Conservation (phyloP, 2,113 vertebrate species). For the Lagopus muta region DNA sequence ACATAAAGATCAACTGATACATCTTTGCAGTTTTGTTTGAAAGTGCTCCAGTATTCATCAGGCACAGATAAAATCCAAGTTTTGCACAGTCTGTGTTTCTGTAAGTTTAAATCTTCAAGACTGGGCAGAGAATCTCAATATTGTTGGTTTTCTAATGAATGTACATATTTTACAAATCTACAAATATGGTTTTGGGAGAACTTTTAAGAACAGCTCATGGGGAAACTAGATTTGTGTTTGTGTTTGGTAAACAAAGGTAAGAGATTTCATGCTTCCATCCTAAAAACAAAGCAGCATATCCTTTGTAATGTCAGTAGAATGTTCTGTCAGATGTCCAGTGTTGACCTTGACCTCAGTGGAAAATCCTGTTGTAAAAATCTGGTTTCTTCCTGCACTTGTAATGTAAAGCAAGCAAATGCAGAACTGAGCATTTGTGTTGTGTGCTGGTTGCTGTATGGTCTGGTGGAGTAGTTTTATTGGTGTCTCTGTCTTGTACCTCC, state of each 20-base stretch:
- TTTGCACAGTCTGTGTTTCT: background rate
- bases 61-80: background rate
- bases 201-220: background rate
- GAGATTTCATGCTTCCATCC: background rate
- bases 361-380: background rate
- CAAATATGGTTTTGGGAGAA: background rate
- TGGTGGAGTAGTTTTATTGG: background rate
- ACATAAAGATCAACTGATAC: background rate
- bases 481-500: background rate
- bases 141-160: background rate
- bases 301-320: background rate
- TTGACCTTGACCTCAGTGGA: background rate
- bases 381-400: background rate
- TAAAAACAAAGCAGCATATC: background rate
- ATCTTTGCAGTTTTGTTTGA: background rate
- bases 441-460: background rate
- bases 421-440: background rate
- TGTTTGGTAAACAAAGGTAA: background rate
- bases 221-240: background rate
- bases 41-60: background rate
- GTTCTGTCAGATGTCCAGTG: background rate
- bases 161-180: background rate
- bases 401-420: background rate
- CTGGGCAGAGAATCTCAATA: background rate
- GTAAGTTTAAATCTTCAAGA: background rate